phyloP scores from a whole-genome alignment of 2,888 invertebrate genomes.

The Drosophila merina region DNA sequence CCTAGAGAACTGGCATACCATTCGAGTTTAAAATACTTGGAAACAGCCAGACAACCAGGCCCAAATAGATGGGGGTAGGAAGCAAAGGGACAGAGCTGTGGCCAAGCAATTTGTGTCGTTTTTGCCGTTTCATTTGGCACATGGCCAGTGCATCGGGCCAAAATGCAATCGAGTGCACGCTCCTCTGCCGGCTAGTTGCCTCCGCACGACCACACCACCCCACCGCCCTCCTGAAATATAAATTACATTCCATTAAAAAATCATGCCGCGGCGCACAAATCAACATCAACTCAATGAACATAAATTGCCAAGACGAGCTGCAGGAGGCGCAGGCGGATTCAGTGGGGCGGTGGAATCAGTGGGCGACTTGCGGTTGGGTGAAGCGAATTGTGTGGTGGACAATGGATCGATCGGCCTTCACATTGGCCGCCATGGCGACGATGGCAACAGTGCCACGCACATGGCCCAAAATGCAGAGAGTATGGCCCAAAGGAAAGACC shows the following conservation, averaged over 20 bases:
- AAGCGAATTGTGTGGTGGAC: slow-evolving; percentile 10
- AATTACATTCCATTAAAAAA: slow-evolving; percentile 74
- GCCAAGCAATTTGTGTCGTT: slow-evolving; percentile 52
- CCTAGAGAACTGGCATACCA: slow-evolving; percentile 14
- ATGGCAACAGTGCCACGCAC: slow-evolving; percentile 40
- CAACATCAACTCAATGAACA: slow-evolving; percentile 77
- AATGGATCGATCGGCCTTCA: slow-evolving; percentile 71
- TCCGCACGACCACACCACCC: slow-evolving; percentile 5
- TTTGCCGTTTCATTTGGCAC: slow-evolving; percentile 61
- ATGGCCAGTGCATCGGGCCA: slow-evolving; percentile 60
- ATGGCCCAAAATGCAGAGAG: slow-evolving; percentile 53
- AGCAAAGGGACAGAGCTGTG: neutral
- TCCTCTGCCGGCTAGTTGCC: slow-evolving; percentile 26
- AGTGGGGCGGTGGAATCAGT: slow-evolving; percentile 3
- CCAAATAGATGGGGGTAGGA: neutral
- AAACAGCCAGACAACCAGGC: slow-evolving; percentile 15
- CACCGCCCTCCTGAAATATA: slow-evolving; percentile 40
- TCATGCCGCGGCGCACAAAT: slow-evolving; percentile 71
- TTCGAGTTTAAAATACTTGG: slow-evolving; percentile 30
- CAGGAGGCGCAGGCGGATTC: slow-evolving; percentile 7
- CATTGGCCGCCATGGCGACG: slow-evolving; percentile 68
- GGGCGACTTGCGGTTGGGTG: slow-evolving; percentile 1
- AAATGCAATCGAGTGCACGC: slow-evolving; percentile 69
- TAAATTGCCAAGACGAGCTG: slow-evolving; percentile 60
- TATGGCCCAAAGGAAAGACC: slow-evolving; percentile 3